Evolutionary conservation across 2,113 vertebrate species (phyloP).

Genomic region (Brachirus orientalis): DNA sequence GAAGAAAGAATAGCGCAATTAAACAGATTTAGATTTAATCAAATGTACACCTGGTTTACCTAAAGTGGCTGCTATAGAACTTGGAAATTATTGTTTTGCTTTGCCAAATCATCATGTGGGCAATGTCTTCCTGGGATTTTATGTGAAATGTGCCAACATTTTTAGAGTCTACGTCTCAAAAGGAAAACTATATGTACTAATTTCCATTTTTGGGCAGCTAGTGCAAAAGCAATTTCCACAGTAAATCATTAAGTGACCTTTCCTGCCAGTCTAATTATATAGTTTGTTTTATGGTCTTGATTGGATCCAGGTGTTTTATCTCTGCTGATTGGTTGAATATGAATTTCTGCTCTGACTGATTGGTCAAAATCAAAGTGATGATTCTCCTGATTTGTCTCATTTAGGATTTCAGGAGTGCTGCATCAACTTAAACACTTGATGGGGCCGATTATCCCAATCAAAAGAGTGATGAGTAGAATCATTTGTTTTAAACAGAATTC

Average conservation of each 20-base stretch:
- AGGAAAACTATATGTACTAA: not conserved
- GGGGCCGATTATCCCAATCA: constrained; percentile 71
- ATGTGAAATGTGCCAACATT: constrained; percentile 32
- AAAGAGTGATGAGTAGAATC: constrained; percentile 66
- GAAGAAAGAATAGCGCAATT: no score
- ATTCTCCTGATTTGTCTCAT: constrained; percentile 68
- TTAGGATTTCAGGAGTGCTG: constrained; percentile 41
- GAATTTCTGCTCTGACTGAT: constrained; percentile 51
- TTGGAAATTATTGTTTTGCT: constrained; percentile 13
- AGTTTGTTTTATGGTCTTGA: constrained; percentile 45
- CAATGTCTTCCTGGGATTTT: not conserved
- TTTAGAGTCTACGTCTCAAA: constrained; percentile 1
- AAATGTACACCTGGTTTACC: not conserved
- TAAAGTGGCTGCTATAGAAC: constrained; percentile 28
- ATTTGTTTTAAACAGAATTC: constrained; percentile 67
- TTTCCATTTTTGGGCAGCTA: constrained; percentile 16
- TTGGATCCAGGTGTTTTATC: constrained; percentile 69
- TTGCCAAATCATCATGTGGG: constrained; percentile 10
- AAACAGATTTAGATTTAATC: not conserved
- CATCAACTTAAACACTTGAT: constrained; percentile 53
- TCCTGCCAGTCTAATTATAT: constrained; percentile 31
- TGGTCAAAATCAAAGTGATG: constrained; percentile 69
- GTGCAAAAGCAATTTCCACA: constrained; percentile 31
- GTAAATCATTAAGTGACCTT: constrained; percentile 43
- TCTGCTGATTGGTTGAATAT: constrained; percentile 54